phyloP scores from a whole-genome alignment of 2,113 vertebrate species.

The Rhinoderma darwinii region DNA sequence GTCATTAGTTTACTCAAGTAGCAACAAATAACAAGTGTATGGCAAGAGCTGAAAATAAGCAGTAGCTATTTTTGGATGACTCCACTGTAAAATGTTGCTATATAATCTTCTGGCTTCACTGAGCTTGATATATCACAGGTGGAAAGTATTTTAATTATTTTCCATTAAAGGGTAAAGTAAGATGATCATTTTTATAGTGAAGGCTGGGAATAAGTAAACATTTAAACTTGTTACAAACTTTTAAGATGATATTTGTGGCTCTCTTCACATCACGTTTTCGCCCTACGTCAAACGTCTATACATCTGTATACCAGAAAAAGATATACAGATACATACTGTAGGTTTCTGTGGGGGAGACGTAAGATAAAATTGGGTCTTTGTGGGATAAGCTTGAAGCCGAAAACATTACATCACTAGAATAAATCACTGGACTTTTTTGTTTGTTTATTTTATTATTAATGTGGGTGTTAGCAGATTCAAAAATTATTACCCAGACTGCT shows the following conservation, averaged over 20 bases:
- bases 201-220: slow-evolving; percentile 16
- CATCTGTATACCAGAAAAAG: background rate
- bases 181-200: slow-evolving; percentile 23
- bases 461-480: too few species aligned
- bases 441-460: too few species aligned
- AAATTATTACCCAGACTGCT: too few species aligned
- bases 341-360: background rate
- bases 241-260: background rate
- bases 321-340: too few species aligned
- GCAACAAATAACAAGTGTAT: slow-evolving; percentile 21
- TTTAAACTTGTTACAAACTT: background rate
- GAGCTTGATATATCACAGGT: slow-evolving; percentile 19
- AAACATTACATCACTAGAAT: too few species aligned
- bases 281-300: background rate
- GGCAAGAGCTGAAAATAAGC: slow-evolving; percentile 26
- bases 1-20: slow-evolving; percentile 25
- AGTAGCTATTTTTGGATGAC: slow-evolving; percentile 19
- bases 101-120: slow-evolving; percentile 26
- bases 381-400: too few species aligned
- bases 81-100: background rate
- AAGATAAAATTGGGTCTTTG: background rate
- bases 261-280: background rate
- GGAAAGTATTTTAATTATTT: slow-evolving; percentile 53
- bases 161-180: slow-evolving; percentile 22
- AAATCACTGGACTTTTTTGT: too few species aligned